Evolutionary conservation across 2,113 vertebrate genomes (phyloP).

Genomic region (Cryptomyrus ogoouensis): DNA sequence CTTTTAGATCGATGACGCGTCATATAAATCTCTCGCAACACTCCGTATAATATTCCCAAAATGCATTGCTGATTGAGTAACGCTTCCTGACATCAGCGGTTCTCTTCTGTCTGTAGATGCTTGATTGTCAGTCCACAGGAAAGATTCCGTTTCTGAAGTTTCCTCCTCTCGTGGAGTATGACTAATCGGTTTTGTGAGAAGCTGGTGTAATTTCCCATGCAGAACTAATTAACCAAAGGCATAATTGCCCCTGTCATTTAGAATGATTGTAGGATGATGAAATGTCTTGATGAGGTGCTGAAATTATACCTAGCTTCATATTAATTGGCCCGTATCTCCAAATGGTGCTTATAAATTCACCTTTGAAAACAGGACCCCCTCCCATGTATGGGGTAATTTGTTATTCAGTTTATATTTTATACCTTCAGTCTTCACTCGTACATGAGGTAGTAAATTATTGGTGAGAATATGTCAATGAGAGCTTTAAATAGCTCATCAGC

Average conservation of each 20-base stretch:
- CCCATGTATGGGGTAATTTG: background rate
- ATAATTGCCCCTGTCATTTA: background rate
- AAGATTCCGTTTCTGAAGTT: background rate
- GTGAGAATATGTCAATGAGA: background rate
- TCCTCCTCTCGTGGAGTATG: background rate
- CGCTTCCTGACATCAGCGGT: background rate
- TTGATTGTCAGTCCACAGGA: background rate
- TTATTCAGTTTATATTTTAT: background rate
- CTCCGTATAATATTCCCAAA: background rate
- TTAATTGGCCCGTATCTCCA: background rate
- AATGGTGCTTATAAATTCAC: background rate
- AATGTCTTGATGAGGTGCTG: background rate
- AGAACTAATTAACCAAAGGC: background rate
- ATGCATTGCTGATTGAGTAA: background rate
- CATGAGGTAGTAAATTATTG: background rate
- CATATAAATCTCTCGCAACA: background rate
- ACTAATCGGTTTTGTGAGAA: conserved; percentile 6
- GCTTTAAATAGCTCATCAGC: background rate
- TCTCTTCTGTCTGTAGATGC: background rate
- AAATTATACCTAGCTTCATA: background rate
- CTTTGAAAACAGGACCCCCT: background rate
- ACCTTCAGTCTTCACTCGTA: background rate
- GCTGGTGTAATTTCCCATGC: background rate
- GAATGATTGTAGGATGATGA: background rate
- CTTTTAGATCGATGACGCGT: background rate